These are phyloP conservation scores for Alfaro cultratus DNA, from an alignment of 2,797 vertebrate species.

Conservation along the genomic window DNA sequence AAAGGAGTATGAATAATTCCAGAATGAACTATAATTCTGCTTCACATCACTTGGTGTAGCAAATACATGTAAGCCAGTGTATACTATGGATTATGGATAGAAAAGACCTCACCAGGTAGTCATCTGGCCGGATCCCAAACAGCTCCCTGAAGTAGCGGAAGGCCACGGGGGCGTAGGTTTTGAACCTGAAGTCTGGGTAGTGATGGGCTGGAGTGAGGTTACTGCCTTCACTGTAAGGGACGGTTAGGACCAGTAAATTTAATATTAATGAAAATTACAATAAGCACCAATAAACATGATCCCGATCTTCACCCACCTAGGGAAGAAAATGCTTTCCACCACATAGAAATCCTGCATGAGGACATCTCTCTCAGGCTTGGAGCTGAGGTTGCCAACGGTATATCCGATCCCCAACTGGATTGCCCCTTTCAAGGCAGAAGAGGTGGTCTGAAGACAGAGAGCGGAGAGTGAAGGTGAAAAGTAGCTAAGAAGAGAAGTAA, in stretches of 20 bases:
- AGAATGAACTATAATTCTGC: neutral
- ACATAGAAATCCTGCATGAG: constrained; percentile 99
- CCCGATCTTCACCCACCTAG: constrained; percentile 79
- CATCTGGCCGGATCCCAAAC: constrained; percentile 96
- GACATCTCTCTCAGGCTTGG: constrained; percentile 96
- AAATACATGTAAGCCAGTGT: neutral
- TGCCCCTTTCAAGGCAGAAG: constrained; percentile 94
- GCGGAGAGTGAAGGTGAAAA: constrained; percentile 21
- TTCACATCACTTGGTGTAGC: neutral
- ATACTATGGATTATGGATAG: constrained; percentile 6
- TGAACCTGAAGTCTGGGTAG: constrained; percentile 96
- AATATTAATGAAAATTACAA: constrained; percentile 15
- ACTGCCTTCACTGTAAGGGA: constrained; percentile 88
- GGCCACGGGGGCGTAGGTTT: constrained; percentile 95
- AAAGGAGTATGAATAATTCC: neutral
- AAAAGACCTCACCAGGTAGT: constrained; percentile 89
- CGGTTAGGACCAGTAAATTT: neutral
- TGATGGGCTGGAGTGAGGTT: constrained; percentile 97
- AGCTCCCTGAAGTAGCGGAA: constrained; percentile 98
- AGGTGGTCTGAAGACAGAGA: constrained; percentile 87
- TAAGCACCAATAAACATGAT: neutral
- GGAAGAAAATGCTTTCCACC: constrained; percentile 98
- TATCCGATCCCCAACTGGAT: constrained; percentile 99
- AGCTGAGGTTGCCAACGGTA: constrained; percentile 96
- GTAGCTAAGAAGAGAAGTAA: constrained; percentile 7